These are phyloP conservation scores for Setophaga coronata DNA, from an alignment of 2,113 vertebrate genomes.

Conservation along the genomic window DNA sequence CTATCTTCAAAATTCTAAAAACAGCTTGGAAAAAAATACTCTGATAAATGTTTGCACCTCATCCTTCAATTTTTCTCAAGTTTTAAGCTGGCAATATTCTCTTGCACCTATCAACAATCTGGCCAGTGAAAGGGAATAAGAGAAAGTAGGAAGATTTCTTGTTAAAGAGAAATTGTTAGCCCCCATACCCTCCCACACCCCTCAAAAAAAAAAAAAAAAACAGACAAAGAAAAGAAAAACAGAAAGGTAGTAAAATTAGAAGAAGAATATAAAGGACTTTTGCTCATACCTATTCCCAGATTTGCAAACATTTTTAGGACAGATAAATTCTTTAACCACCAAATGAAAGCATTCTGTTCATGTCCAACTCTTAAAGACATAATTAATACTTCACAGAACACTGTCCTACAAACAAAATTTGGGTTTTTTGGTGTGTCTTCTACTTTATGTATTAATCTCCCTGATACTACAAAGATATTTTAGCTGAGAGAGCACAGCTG, in stretches of 20 bases:
- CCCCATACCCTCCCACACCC: neutral
- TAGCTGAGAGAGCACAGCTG: neutral
- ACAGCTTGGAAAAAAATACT: accelerated
- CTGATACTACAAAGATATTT: neutral
- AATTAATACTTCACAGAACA: neutral
- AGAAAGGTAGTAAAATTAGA: neutral
- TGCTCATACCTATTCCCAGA: neutral
- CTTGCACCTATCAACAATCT: neutral
- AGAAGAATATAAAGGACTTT: neutral
- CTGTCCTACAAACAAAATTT: neutral
- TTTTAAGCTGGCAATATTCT: neutral
- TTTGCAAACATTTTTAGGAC: neutral
- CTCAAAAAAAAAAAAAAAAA: neutral
- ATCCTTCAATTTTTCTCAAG: neutral
- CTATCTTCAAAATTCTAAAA: neutral
- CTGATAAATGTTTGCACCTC: neutral
- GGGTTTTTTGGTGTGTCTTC: neutral
- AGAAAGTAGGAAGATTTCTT: neutral
- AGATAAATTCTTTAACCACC: neutral
- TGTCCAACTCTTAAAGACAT: neutral
- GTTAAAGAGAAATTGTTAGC: neutral
- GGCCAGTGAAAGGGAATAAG: neutral
- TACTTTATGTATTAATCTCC: neutral
- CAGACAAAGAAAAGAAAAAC: neutral
- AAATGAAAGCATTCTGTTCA: neutral